These are phyloP conservation scores for Muscina levida DNA, from an alignment of 2,888 invertebrate species.

Conservation along the genomic window DNA sequence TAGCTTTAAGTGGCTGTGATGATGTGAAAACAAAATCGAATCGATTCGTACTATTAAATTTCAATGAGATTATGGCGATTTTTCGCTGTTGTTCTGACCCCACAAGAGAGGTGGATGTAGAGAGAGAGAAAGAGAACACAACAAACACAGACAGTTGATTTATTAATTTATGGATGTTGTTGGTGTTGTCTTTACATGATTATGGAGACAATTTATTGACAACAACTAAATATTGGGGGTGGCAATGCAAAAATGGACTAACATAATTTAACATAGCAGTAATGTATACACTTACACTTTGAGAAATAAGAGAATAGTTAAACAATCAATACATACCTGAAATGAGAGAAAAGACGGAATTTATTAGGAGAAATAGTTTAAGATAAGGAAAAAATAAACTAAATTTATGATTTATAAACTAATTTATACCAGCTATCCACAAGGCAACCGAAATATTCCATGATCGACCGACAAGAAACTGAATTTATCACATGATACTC, in stretches of 20 bases:
- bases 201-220: conserved; percentile 5
- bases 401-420: background rate
- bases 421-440: too few species aligned
- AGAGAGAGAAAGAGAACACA: background rate
- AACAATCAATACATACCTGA: conserved; percentile 21
- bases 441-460: too few species aligned
- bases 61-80: conserved; percentile 26
- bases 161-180: conserved; percentile 7
- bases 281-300: conserved; percentile 24
- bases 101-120: too few species aligned
- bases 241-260: conserved; percentile 5
- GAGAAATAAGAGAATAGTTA: background rate
- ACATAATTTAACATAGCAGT: conserved; percentile 10
- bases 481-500: too few species aligned
- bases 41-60: background rate
- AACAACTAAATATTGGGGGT: conserved; percentile 13
- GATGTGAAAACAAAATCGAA: background rate
- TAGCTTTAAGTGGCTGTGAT: background rate
- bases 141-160: conserved; percentile 9
- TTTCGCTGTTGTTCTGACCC: background rate
- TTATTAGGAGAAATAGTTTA: conserved; percentile 8
- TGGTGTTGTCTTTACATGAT: background rate
- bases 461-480: too few species aligned
- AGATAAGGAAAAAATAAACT: conserved; percentile 5
- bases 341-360: background rate